A percentile compares a stretch with the other conserved stretches of the same genome.
phyloP scores from a whole-genome alignment of 2,113 vertebrate species.

The Pogona vitticeps region DNA sequence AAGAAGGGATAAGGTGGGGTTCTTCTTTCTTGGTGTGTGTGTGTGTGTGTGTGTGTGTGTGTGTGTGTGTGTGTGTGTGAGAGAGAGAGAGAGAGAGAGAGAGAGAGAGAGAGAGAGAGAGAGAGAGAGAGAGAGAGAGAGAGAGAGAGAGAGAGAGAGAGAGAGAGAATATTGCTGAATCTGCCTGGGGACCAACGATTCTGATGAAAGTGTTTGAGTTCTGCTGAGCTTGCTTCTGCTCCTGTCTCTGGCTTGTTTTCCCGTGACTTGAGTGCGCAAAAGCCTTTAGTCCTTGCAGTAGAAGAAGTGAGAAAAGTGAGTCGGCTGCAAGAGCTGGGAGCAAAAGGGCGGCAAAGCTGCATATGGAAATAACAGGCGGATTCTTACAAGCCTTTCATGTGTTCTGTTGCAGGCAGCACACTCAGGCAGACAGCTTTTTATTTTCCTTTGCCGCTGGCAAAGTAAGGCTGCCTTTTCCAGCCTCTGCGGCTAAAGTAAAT shows the following conservation, averaged over 20 bases:
- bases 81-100: no score
- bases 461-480: neutral
- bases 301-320: slow-evolving; percentile 14
- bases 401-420: neutral
- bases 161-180: neutral
- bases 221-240: neutral
- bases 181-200: neutral
- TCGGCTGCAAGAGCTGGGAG: slow-evolving; percentile 9
- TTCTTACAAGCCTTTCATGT: slow-evolving; percentile 23
- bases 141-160: no score
- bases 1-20: neutral
- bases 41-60: no score
- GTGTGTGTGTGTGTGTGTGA: no score
- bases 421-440: slow-evolving; percentile 6
- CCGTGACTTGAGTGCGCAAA: neutral
- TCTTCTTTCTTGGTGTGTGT: no score
- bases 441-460: fast-evolving
- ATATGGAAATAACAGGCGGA: neutral
- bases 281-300: slow-evolving; percentile 37
- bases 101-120: no score
- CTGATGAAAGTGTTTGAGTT: slow-evolving; percentile 9
- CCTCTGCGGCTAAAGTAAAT: neutral
- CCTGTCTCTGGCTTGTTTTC: slow-evolving; percentile 26
- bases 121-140: no score
- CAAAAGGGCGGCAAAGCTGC: neutral